Evolutionary conservation across 2,888 invertebrate species (phyloP).

Genomic region (Heliconius erato): DNA sequence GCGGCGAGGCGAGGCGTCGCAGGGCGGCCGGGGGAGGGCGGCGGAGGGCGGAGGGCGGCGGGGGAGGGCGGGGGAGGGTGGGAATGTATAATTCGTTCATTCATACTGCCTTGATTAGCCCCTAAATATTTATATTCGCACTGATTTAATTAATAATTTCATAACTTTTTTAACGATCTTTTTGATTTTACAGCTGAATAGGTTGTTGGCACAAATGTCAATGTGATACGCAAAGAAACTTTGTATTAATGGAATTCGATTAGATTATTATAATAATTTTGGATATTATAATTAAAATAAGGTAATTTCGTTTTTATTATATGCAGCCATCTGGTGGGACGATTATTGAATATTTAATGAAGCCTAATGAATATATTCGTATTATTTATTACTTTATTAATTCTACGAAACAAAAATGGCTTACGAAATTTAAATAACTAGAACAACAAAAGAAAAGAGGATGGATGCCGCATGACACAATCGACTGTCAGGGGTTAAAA

Average conservation of each 20-base stretch:
- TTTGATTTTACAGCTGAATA: background rate
- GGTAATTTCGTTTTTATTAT: background rate
- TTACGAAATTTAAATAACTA: background rate
- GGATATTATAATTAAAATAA: background rate
- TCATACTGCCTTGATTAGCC: constrained; percentile 33
- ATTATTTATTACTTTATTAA: background rate
- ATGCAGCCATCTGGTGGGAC: background rate
- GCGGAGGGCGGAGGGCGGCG: background rate
- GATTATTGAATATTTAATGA: constrained; percentile 1
- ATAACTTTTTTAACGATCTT: background rate
- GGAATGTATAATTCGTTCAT: constrained; percentile 39
- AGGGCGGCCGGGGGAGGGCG: background rate
- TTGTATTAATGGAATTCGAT: background rate
- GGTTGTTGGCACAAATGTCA: background rate
- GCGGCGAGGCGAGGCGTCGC: background rate
- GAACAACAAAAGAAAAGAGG: background rate
- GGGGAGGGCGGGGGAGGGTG: background rate
- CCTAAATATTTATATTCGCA: constrained; percentile 38
- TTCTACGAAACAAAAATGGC: background rate
- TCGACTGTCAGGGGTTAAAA: too few species aligned
- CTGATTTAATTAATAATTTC: constrained; percentile 21
- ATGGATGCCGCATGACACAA: too few species aligned
- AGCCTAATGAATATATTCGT: background rate
- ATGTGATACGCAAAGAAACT: too few species aligned
- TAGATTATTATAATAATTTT: background rate